Conservation (phyloP, 2,797 vertebrate species). For the Pantherophis vulpinus region DNA sequence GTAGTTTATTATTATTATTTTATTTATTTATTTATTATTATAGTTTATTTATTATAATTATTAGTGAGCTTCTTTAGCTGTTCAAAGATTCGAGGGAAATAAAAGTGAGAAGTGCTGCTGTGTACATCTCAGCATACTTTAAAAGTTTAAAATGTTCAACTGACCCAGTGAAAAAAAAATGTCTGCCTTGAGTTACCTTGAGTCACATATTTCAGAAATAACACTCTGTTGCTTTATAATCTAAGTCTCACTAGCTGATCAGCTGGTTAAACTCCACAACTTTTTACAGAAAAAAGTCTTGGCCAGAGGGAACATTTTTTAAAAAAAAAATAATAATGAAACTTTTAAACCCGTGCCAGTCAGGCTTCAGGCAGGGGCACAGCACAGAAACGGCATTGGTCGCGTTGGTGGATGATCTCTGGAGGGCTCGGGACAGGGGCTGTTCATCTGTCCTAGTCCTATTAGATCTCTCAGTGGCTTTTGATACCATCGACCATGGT, state of each 20-base stretch:
- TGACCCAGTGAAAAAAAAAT: neutral
- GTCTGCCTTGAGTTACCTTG: neutral
- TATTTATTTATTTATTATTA: no score
- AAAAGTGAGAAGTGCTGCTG: neutral
- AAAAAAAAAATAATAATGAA: neutral
- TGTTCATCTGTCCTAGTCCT: no score
- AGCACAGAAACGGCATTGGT: no score
- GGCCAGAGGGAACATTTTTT: neutral
- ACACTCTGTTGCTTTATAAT: neutral
- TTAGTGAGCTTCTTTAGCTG: neutral
- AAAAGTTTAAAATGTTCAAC: neutral
- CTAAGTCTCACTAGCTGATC: neutral
- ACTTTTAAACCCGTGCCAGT: no score
- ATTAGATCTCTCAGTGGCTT: no score
- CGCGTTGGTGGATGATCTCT: no score
- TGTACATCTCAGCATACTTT: neutral
- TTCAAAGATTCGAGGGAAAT: neutral
- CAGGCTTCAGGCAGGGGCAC: no score
- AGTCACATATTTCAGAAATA: neutral
- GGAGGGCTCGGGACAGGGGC: no score
- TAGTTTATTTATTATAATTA: no score
- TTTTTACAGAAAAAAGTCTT: neutral
- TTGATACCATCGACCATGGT: no score
- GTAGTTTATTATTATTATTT: no score
- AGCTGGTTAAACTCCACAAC: neutral